Evolutionary conservation across 2,797 vertebrate genomes (phyloP), one percentile per base, ranked within the genome.

Genomic region (Parotocinclus haroldoi): DNA sequence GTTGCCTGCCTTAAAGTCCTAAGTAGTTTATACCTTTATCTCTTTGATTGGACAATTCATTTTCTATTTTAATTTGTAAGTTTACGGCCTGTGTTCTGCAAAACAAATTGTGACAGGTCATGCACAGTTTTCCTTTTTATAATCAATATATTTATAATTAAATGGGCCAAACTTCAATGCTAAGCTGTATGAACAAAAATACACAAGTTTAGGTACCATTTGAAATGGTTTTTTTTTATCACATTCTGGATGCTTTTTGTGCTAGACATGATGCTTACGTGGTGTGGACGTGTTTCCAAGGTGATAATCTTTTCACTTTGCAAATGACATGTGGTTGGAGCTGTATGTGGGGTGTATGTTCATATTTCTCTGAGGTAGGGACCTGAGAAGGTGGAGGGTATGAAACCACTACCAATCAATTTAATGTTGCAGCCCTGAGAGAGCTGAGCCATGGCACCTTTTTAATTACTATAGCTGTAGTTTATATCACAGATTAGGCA

Each of bases 261-360:
- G 68, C 55, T 80, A 83, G 78, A 82, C 54, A 73, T 65, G 77
- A 68, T 83, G 75, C 80, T 83, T 80, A 82, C 72, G n/a, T n/a
- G n/a, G n/a, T n/a, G n/a, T n/a, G 69, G 81, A 85, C 79, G 81
- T 85, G 85, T 91, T 92, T 88, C 80, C 76, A 83, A 80, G 80
- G 85, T 83, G 88, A 89, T 84, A 88, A 88, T 90, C 80, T 74
- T 77, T 89, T 90, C 87, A 83, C 83, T 86, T 81, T 79, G 65
- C 79, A 80, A 58, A 77, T 82, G 89, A 85, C 71, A 74, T 66
- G 51, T 83, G 67, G 73, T 85, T 70, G 74, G 76, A 74, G 76
- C 77, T 63, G 68, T 55, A 66, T 72, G 49, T 5, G 27, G 27
- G 27, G 2, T 27, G 27, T 27, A 27, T 63, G 52, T 37, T 59